Evolutionary conservation across 2,888 invertebrate genomes (phyloP), one percentile per base, ranked within the genome.

Genomic region (Aphelenchoides bicaudatus): DNA sequence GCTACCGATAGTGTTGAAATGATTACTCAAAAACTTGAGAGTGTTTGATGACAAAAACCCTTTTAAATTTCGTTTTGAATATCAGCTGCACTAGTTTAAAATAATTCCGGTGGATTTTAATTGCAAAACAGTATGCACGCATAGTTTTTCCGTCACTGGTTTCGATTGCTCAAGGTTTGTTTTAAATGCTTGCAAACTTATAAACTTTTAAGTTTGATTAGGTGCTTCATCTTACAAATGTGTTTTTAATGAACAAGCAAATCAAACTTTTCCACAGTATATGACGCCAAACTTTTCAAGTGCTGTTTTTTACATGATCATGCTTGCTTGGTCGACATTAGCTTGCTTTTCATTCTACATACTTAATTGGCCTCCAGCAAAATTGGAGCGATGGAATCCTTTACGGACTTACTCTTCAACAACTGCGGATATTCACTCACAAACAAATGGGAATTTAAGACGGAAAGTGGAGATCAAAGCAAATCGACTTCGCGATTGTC

Each of bases 151-250:
- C 52, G 13, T 19, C 38, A n/a, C 10, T 51, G 10, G 10, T 51
- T 25, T 38, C 38, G 2, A 34, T 51, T 27, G 39, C 37, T 1
- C 52, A 51, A 38, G 52, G 52, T 34, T 19, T n/a, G 6, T 6
- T n/a, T 37, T 37, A 19, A 3, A 48, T n/a, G n/a, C n/a, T 23
- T 48, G 16, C 6, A 48, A 6, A 19, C 31, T 34, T 48, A 4
- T 48, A 16, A 21, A 43, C 10, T 19, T 10, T 43, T 21, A 43
- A 10, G 5, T 37, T 34, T 3, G 13, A 25, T 43, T n/a, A 51
- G 52, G 37, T 21, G 52, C 34, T 37, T 30, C 52, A 8, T 31
- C 52, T 6, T 51, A 51, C 52, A 27, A 51, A 2, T 51, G 52
- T 30, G 38, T 51, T 1, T 29, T 16, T 8, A 1, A 37, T 39